A percentile compares a stretch with the other conserved stretches of the same genome.
phyloP scores from a whole-genome alignment of 2,888 invertebrate species.

The Agrenia bidenticulata region DNA sequence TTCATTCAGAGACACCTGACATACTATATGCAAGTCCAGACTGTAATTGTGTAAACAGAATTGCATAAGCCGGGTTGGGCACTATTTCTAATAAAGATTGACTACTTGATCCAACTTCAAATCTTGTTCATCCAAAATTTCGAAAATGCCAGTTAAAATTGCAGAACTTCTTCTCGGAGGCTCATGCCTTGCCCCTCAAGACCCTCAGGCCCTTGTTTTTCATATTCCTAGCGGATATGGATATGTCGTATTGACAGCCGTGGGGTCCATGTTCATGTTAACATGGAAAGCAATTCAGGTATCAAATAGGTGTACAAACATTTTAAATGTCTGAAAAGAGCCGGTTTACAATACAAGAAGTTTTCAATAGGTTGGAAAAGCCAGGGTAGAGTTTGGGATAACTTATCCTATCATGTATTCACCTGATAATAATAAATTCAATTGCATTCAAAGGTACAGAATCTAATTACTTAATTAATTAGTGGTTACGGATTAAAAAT shows the following conservation, averaged over 20 bases:
- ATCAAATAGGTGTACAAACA: slow-evolving; percentile 46
- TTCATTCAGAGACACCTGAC: too few species aligned
- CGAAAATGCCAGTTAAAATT: too few species aligned
- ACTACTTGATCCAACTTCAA: too few species aligned
- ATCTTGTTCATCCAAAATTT: too few species aligned
- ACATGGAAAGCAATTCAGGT: slow-evolving; percentile 56
- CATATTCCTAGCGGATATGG: slow-evolving; percentile 56
- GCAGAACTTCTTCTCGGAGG: slow-evolving; percentile 36
- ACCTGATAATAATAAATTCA: slow-evolving; percentile 57
- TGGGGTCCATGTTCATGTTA: slow-evolving; percentile 55
- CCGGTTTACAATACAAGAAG: too few species aligned
- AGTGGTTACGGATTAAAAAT: too few species aligned
- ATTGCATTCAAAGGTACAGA: slow-evolving; percentile 57
- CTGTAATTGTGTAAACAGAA: too few species aligned
- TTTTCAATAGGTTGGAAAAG: slow-evolving; percentile 53
- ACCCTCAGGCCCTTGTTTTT: slow-evolving; percentile 30
- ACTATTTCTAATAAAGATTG: too few species aligned
- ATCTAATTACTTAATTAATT: too few species aligned
- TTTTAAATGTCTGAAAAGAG: too few species aligned
- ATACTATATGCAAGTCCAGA: too few species aligned
- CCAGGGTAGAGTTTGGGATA: slow-evolving; percentile 56
- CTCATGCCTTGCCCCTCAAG: slow-evolving; percentile 32
- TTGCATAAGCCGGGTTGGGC: too few species aligned
- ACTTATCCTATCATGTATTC: slow-evolving; percentile 59
- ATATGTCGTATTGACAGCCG: slow-evolving; percentile 56